Evolutionary conservation across 2,888 invertebrate genomes (phyloP).

Genomic region (Pammene aurita): DNA sequence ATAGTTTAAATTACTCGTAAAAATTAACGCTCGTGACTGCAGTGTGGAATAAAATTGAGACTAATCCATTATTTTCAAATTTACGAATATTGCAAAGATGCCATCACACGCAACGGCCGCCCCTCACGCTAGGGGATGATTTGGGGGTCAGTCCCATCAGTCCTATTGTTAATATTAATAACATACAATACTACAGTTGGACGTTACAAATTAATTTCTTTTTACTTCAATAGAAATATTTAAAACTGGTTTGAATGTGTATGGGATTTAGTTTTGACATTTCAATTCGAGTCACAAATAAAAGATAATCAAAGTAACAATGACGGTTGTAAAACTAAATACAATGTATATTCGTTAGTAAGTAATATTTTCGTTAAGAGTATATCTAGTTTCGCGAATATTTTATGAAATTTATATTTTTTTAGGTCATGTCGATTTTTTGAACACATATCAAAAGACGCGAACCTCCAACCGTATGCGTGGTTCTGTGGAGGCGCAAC

Average conservation of each 20-base stretch:
- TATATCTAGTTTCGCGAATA: no score
- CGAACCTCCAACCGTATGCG: no score
- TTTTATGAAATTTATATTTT: no score
- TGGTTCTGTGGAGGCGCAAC: no score
- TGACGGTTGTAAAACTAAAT: no score
- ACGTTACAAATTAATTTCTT: constrained; percentile 5
- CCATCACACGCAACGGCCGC: constrained; percentile 6
- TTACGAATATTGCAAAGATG: constrained; percentile 12
- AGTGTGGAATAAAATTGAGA: neutral
- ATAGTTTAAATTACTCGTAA: no score
- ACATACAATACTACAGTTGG: constrained; percentile 4
- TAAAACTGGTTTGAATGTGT: constrained; percentile 7
- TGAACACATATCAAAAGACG: no score
- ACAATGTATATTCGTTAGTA: no score
- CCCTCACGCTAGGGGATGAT: neutral
- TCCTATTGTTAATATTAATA: constrained; percentile 25
- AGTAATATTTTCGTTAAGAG: no score
- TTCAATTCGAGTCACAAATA: no score
- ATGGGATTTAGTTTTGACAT: neutral
- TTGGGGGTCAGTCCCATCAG: neutral
- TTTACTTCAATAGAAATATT: constrained; percentile 2
- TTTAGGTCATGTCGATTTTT: no score
- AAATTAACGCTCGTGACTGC: neutral
- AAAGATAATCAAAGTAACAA: no score
- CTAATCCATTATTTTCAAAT: constrained; percentile 12